A percentile compares a stretch with the other conserved stretches of the same genome.
Conservation (phyloP, 2,888 invertebrate species). For the Habroteleia sp. region DNA sequence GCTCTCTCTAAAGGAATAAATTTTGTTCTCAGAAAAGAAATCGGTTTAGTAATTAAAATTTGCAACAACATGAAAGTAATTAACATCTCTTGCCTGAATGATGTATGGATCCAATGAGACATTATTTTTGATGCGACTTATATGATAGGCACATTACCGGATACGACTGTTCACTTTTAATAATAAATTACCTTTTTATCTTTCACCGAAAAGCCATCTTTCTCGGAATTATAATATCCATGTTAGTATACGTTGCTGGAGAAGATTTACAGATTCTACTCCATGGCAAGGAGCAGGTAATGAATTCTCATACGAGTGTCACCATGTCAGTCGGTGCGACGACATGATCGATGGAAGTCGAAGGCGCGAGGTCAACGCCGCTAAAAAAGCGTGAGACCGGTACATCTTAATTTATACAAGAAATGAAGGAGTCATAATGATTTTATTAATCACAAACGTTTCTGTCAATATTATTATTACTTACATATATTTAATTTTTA, state of each 20-base stretch:
- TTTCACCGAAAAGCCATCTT: constrained; percentile 37
- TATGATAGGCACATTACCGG: constrained; percentile 8
- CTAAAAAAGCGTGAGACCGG: constrained; percentile 43
- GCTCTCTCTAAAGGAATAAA: constrained; percentile 9
- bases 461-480: constrained; percentile 20
- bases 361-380: constrained; percentile 55
- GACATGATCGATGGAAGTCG: constrained; percentile 60
- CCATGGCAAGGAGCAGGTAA: constrained; percentile 31
- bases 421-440: constrained; percentile 31
- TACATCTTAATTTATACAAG: constrained; percentile 51
- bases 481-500: background rate
- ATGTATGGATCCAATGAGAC: constrained; percentile 4
- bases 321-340: constrained; percentile 44
- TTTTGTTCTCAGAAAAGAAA: constrained; percentile 1
- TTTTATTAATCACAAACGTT: constrained; percentile 21
- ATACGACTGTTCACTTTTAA: constrained; percentile 11
- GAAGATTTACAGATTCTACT: constrained; percentile 40
- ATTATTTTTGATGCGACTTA: constrained; percentile 7
- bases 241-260: constrained; percentile 18
- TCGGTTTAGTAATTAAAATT: background rate
- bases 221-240: constrained; percentile 42
- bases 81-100: constrained; percentile 1
- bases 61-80: constrained; percentile 3
- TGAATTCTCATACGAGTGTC: constrained; percentile 58
- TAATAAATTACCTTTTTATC: constrained; percentile 40